phyloP scores from a whole-genome alignment of 2,888 invertebrate genomes.

The Phaonia tiefii region DNA sequence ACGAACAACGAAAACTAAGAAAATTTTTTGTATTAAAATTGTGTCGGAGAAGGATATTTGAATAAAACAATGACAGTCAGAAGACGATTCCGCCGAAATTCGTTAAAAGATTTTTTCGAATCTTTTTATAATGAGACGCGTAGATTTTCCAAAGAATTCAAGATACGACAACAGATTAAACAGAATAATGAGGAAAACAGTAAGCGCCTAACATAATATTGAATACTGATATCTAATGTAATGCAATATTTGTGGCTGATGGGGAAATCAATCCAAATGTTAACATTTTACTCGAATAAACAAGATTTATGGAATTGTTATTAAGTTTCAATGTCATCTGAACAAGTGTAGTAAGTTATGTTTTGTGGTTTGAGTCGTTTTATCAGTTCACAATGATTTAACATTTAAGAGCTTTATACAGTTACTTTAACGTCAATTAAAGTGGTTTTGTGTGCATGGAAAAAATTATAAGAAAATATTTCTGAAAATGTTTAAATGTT shows the following conservation, averaged over 20 bases:
- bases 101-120: conserved; percentile 72
- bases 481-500: no score
- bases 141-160: conserved; percentile 70
- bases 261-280: conserved; percentile 24
- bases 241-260: neutral
- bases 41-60: neutral
- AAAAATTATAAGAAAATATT: no score
- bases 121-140: conserved; percentile 64
- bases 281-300: neutral
- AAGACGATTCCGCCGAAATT: conserved; percentile 70
- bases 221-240: neutral
- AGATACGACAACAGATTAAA: conserved; percentile 33
- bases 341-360: neutral
- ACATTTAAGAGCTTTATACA: no score
- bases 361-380: no score
- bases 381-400: neutral
- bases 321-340: conserved; percentile 32
- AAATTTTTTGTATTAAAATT: conserved; percentile 57
- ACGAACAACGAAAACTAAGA: neutral
- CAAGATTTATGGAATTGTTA: conserved; percentile 30
- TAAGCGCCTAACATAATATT: conserved; percentile 41
- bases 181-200: conserved; percentile 33
- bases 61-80: conserved; percentile 69
- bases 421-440: no score
- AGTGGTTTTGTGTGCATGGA: no score